Percentiles rank a stretch among this genome's conserved stretches.
These are phyloP conservation scores for Oegoconia quadripuncta DNA, from an alignment of 2,888 invertebrate species.

Conservation along the genomic window DNA sequence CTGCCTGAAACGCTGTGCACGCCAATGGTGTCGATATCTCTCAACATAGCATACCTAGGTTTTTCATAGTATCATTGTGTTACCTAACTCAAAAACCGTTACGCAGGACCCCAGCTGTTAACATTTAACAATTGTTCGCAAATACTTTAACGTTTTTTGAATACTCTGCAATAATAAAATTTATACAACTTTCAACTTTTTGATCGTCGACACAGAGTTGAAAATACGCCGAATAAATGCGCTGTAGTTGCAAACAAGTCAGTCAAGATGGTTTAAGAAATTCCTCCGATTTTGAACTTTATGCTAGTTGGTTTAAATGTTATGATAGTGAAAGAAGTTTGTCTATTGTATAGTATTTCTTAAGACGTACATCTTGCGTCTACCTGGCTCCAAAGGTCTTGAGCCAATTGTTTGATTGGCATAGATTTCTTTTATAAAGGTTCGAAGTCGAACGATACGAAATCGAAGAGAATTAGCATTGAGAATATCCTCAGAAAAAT, in stretches of 20 bases:
- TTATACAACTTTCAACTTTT: conserved; percentile 30
- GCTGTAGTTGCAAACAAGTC: neutral
- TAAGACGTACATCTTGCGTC: conserved; percentile 69
- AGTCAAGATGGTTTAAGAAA: neutral
- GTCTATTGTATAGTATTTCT: conserved; percentile 49
- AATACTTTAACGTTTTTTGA: conserved; percentile 40
- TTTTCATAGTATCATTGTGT: neutral
- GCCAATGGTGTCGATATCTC: too few relatives aligned
- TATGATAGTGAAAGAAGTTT: conserved; percentile 20
- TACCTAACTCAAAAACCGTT: conserved; percentile 47
- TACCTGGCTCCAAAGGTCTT: conserved; percentile 62
- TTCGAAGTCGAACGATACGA: neutral
- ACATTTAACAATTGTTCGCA: conserved; percentile 37
- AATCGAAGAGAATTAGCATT: conserved; percentile 1
- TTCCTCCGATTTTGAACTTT: conserved; percentile 17
- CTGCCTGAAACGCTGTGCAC: too few relatives aligned
- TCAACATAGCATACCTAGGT: too few relatives aligned
- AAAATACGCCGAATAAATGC: too few relatives aligned
- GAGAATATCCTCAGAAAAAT: too few relatives aligned
- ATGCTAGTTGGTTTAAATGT: conserved; percentile 14
- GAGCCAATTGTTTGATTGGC: conserved; percentile 39
- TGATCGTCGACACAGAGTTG: too few relatives aligned
- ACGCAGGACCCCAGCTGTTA: conserved; percentile 67
- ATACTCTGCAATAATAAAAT: conserved; percentile 20
- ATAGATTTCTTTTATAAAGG: conserved; percentile 41